phyloP scores from a whole-genome alignment of 2,113 vertebrate genomes.

The Lanius ludovicianus region DNA sequence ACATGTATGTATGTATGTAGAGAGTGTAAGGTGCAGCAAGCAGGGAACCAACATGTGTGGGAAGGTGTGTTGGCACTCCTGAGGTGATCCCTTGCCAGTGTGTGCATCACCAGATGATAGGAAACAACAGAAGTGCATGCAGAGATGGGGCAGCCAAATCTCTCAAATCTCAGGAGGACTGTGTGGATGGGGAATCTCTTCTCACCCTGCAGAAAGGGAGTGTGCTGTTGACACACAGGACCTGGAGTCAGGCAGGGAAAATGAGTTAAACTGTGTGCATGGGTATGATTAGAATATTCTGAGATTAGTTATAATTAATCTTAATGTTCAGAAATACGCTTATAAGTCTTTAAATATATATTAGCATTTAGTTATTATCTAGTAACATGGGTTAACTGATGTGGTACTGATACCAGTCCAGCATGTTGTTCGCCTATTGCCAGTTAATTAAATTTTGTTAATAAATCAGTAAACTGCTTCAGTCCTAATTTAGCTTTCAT shows the following conservation, averaged over 20 bases:
- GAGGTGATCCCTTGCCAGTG: not conserved
- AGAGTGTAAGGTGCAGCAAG: no score
- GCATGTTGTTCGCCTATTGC: not conserved
- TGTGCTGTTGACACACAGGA: not conserved
- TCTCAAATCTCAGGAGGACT: not conserved
- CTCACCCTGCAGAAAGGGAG: accelerated
- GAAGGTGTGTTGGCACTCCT: accelerated
- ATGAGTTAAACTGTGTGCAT: not conserved
- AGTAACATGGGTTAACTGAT: not conserved
- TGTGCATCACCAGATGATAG: no score
- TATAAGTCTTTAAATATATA: not conserved
- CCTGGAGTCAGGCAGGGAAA: not conserved
- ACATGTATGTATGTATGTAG: no score
- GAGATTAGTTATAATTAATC: not conserved
- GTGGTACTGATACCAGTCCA: not conserved
- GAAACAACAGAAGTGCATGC: not conserved
- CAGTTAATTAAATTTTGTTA: not conserved
- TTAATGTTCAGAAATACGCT: not conserved
- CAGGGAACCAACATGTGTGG: not conserved
- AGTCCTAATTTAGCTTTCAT: not conserved
- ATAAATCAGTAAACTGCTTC: not conserved
- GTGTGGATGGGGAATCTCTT: not conserved
- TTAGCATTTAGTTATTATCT: not conserved
- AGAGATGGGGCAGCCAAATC: not conserved
- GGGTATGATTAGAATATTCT: not conserved